Evolutionary conservation across 2,113 vertebrate genomes (phyloP).

Genomic region (Pterocles orientalis): DNA sequence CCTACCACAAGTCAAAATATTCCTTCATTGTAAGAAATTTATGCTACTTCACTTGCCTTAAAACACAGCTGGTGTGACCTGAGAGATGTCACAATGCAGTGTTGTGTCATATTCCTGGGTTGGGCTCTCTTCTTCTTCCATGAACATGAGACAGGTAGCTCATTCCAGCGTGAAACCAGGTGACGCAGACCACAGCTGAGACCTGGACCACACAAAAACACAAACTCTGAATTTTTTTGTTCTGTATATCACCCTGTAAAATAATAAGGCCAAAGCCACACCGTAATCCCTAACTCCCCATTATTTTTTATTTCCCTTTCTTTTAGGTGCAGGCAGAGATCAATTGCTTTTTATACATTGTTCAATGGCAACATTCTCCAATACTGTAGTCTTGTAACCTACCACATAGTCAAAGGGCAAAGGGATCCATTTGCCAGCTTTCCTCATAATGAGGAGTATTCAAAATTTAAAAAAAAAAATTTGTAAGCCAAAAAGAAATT

Average conservation of each 20-base stretch:
- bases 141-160: background rate
- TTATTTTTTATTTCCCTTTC: background rate
- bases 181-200: background rate
- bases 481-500: background rate
- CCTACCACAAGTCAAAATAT: background rate
- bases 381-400: background rate
- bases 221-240: background rate
- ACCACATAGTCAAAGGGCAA: background rate
- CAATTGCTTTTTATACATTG: background rate
- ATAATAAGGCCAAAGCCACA: background rate
- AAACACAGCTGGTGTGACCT: background rate
- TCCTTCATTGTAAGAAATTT: background rate
- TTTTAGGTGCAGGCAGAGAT: background rate
- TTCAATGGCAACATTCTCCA: background rate
- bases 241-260: background rate
- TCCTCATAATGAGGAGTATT: background rate
- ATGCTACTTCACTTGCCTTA: background rate
- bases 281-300: background rate
- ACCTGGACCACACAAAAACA: constrained; percentile 36
- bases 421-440: background rate
- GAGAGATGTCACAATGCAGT: constrained; percentile 6
- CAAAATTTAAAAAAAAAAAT: background rate
- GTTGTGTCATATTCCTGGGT: background rate
- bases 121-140: background rate
- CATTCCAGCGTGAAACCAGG: background rate